Percentiles rank a stretch among this genome's conserved stretches.
phyloP scores from a whole-genome alignment of 2,113 vertebrate genomes.

The Nycticryphes semicollaris region DNA sequence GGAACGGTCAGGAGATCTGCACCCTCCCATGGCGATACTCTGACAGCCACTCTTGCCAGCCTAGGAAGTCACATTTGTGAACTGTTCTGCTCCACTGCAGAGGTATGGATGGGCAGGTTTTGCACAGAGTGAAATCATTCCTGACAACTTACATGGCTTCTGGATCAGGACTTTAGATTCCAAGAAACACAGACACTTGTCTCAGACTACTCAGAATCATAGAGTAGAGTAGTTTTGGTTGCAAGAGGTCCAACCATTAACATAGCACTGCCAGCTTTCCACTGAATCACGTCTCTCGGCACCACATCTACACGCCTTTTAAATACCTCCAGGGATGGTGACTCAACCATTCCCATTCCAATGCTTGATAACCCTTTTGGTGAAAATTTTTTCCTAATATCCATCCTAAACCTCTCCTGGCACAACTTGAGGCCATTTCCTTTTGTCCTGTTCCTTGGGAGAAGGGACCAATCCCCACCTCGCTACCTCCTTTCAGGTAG shows the following conservation, averaged over 20 bases:
- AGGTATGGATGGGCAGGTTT: neutral
- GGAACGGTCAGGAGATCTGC: fast-evolving
- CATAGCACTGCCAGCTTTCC: neutral
- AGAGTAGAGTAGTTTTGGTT: neutral
- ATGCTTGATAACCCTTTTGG: neutral
- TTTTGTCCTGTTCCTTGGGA: neutral
- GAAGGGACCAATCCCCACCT: no score
- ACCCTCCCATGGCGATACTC: neutral
- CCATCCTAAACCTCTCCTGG: neutral
- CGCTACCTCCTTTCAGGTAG: neutral
- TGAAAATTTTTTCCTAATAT: neutral
- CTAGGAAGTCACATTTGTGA: neutral
- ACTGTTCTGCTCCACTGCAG: neutral
- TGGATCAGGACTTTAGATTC: neutral
- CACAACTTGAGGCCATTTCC: neutral
- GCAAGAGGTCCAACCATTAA: neutral
- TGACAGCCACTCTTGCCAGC: neutral
- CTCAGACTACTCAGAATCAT: neutral
- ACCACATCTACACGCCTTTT: neutral
- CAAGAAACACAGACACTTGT: neutral
- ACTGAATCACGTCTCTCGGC: neutral
- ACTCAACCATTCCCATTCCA: neutral
- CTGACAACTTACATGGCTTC: neutral
- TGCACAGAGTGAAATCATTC: neutral
- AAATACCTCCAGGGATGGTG: neutral